Base-by-base conservation (phyloP, 2,113 vertebrate genomes). In the Piprites chloris region DNA sequence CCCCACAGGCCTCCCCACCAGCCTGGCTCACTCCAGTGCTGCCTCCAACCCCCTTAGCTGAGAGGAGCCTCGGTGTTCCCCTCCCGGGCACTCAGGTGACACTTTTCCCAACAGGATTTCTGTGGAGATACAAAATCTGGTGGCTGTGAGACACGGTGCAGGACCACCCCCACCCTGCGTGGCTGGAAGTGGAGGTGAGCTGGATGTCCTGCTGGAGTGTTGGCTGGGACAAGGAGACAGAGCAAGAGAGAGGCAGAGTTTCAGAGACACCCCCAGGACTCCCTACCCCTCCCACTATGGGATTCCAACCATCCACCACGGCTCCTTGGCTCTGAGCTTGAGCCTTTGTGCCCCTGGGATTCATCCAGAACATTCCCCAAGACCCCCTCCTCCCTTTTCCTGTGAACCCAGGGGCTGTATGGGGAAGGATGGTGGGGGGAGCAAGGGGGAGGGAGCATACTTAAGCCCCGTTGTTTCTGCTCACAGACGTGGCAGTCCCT, bases 401-500 rank as follows among this genome's bases (percentile, higher is more conserved):
- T 86, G 78, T 1, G 5, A 90, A 44, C 42, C 26, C 4, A 1
- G 68, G 56, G 62, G 52, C 46, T 0, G 0, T 39, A 41, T 28
- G 62, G 62, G 71, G 69, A 93, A 80, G 56, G 14, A 68, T 50
- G 30, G 5, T 35, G 41, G 78, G 44, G 47, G 76, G 73, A 11
- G 6, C 12, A 80, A 71, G 52, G 26, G 15, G 88, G 42, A 88
- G 37, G 76, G 73, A 91, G 7, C 15, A 5, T 50, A 42, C 86
- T 91, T 37, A 58, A 87, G 14, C 30, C 90, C 47, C 0, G 20
- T 50, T 78, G 33, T 78, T 87, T 63, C 88, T 89, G 41, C 85
- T 91, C 47, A 91, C 78, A 93, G 77, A 96, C 78, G 61, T 96
- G 96, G 96, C 94, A 95, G 85, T 91, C 85, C 89, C n/a, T 0